Percentiles rank a stretch among this genome's conserved stretches.
Evolutionary conservation across 2,113 vertebrate genomes (phyloP).

Genomic region (Phyllopteryx taeniolatus): DNA sequence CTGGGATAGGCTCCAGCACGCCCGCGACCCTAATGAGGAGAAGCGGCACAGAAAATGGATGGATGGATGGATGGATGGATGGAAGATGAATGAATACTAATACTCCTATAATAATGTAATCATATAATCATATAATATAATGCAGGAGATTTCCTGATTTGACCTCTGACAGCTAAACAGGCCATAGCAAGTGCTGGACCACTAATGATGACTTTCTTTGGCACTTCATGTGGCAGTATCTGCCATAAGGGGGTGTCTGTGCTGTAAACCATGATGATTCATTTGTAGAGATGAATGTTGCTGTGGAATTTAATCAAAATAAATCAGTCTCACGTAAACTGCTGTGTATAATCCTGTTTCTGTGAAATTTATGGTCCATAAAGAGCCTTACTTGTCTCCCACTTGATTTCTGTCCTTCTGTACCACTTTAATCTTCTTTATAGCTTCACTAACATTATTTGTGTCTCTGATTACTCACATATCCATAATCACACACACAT

Average conservation of each 20-base stretch:
- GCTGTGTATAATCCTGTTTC: background rate
- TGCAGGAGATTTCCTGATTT: background rate
- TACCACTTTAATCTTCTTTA: slow-evolving; percentile 33
- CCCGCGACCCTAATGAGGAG: too few relatives aligned
- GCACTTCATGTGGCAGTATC: background rate
- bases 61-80: too few relatives aligned
- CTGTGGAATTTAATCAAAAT: slow-evolving; percentile 14
- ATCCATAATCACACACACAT: slow-evolving; percentile 11
- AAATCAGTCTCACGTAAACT: background rate
- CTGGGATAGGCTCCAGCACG: too few relatives aligned
- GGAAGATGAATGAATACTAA: too few relatives aligned
- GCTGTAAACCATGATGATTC: background rate
- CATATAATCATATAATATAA: too few relatives aligned
- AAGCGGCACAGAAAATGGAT: too few relatives aligned
- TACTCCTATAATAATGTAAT: too few relatives aligned
- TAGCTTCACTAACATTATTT: slow-evolving; percentile 35
- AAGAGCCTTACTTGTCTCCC: slow-evolving; percentile 11
- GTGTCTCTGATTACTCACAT: slow-evolving; percentile 4
- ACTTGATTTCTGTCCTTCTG: slow-evolving; percentile 19
- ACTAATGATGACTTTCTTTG: background rate
- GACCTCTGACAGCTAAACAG: background rate
- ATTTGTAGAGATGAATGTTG: background rate
- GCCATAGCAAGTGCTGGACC: background rate
- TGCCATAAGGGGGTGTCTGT: background rate
- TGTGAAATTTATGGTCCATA: slow-evolving; percentile 1